Conservation (phyloP, 2,113 vertebrate genomes). For the Atherinomorus stipes region DNA sequence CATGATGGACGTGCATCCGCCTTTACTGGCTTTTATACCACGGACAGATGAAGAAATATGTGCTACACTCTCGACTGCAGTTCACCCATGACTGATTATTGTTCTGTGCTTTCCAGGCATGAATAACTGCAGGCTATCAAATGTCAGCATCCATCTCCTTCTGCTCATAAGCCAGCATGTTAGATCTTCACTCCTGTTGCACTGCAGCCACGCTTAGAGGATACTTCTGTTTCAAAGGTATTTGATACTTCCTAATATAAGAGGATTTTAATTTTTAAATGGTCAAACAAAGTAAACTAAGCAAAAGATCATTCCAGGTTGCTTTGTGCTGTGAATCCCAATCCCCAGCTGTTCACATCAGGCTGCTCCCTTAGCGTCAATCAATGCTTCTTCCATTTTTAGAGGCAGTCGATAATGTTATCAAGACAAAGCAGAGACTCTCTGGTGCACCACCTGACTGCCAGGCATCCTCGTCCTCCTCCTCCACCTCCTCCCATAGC, state of each 20-base stretch:
- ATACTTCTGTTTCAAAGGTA: background rate
- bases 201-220: background rate
- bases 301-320: slow-evolving; percentile 9
- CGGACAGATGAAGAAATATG: slow-evolving; percentile 38
- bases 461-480: slow-evolving; percentile 12
- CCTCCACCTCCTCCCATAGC: slow-evolving; percentile 19
- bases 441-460: slow-evolving; percentile 38
- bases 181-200: background rate
- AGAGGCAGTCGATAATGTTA: slow-evolving; percentile 55
- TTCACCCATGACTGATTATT: slow-evolving; percentile 48
- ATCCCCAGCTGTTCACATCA: slow-evolving; percentile 21
- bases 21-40: slow-evolving; percentile 17
- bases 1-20: slow-evolving; percentile 23
- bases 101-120: slow-evolving; percentile 39
- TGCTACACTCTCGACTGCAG: slow-evolving; percentile 30
- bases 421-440: slow-evolving; percentile 45
- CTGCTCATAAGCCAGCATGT: slow-evolving; percentile 32
- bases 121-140: slow-evolving; percentile 48
- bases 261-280: background rate
- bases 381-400: slow-evolving; percentile 65
- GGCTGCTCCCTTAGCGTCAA: slow-evolving; percentile 43
- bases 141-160: slow-evolving; percentile 61
- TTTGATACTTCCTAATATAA: background rate
- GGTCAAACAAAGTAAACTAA: slow-evolving; percentile 25
- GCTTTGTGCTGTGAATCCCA: background rate